These are phyloP conservation scores for Geotrupes spiniger DNA, from an alignment of 2,888 invertebrate genomes.

Conservation along the genomic window DNA sequence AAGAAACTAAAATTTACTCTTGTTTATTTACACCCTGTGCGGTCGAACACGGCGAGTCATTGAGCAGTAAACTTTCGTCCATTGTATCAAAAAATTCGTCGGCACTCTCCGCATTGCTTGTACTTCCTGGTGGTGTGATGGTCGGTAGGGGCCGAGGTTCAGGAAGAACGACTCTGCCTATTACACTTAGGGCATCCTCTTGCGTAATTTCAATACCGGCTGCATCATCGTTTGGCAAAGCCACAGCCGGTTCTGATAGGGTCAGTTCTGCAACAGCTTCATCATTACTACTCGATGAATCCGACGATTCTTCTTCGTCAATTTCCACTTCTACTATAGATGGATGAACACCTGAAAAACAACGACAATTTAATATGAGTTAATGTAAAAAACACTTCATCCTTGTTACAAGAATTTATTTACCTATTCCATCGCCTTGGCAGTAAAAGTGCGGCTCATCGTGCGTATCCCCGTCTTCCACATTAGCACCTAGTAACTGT, in stretches of 20 bases:
- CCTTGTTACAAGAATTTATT: neutral
- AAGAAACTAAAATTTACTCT: slow-evolving; percentile 7
- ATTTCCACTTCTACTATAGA: slow-evolving; percentile 42
- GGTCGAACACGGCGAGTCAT: slow-evolving; percentile 6
- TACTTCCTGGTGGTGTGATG: slow-evolving; percentile 13
- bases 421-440: slow-evolving; percentile 50
- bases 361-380: neutral
- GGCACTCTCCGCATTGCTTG: slow-evolving; percentile 22
- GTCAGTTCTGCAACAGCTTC: slow-evolving; percentile 34
- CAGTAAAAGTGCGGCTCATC: slow-evolving; percentile 48
- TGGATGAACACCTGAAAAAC: slow-evolving; percentile 45
- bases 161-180: slow-evolving; percentile 2
- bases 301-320: slow-evolving; percentile 34
- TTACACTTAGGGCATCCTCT: neutral
- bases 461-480: slow-evolving; percentile 28
- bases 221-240: slow-evolving; percentile 32
- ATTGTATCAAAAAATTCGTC: slow-evolving; percentile 33
- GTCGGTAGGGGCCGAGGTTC: neutral
- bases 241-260: slow-evolving; percentile 30
- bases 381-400: too few relatives aligned
- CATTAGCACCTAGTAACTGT: slow-evolving; percentile 39
- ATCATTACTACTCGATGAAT: slow-evolving; percentile 33
- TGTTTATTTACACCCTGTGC: neutral
- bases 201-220: slow-evolving; percentile 1
- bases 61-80: slow-evolving; percentile 20